These are phyloP conservation scores for Rhadina sibilatrix DNA, from an alignment of 2,113 vertebrate species.

Conservation along the genomic window DNA sequence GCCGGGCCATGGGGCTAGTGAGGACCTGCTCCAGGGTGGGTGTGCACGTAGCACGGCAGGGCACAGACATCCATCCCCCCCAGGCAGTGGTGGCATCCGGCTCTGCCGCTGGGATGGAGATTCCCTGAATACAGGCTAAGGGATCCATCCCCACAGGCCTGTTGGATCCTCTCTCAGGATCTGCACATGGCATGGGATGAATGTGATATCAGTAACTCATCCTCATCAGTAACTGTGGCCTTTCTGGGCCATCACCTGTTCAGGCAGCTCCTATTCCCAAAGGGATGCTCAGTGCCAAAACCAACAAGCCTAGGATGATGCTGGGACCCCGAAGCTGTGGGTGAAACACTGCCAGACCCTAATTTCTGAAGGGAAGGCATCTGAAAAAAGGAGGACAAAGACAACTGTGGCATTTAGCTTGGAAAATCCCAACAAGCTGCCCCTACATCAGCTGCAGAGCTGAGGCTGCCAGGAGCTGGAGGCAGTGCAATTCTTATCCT, in stretches of 20 bases:
- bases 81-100: accelerated
- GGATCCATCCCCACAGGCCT: background rate
- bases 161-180: background rate
- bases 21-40: background rate
- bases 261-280: background rate
- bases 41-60: background rate
- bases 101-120: background rate
- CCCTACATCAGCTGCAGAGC: background rate
- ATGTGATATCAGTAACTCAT: background rate
- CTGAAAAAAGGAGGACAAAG: background rate
- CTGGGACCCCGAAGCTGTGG: background rate
- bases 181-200: background rate
- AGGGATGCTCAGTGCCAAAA: background rate
- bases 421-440: slow-evolving; percentile 28
- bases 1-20: accelerated
- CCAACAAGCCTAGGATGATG: background rate
- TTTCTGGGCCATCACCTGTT: background rate
- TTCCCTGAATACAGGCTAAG: background rate
- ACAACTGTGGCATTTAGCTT: background rate
- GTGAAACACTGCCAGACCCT: background rate
- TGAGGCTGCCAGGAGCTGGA: background rate
- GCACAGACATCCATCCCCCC: background rate
- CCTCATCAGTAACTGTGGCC: background rate
- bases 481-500: background rate
- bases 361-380: background rate